Evolutionary conservation across 1,140 invertebrate species (phyloP).

Genomic region (Sycophila sp.): DNA sequence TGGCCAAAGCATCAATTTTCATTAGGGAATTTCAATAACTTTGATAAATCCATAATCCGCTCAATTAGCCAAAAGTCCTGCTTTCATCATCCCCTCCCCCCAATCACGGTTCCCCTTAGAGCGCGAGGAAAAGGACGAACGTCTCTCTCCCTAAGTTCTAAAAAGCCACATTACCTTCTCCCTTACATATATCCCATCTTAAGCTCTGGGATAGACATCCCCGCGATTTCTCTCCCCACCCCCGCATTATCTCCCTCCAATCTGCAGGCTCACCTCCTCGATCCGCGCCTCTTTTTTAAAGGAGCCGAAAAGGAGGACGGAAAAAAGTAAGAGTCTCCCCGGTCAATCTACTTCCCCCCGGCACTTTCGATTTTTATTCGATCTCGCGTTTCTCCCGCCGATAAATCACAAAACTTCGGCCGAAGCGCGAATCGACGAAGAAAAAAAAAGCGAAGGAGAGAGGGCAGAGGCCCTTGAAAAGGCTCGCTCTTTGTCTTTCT

Average conservation of each 20-base stretch:
- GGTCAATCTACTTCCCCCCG: slow-evolving; percentile 22
- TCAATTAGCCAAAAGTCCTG: background rate
- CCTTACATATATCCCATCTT: slow-evolving; percentile 19
- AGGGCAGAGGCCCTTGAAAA: slow-evolving; percentile 25
- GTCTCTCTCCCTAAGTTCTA: slow-evolving; percentile 35
- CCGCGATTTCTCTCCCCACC: background rate
- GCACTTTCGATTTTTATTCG: slow-evolving; percentile 35
- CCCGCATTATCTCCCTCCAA: slow-evolving; percentile 14
- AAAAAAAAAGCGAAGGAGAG: background rate
- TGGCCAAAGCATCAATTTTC: background rate
- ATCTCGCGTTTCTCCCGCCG: slow-evolving; percentile 31
- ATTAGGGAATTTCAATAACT: background rate
- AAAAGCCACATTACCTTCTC: slow-evolving; percentile 35
- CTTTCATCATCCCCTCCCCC: background rate
- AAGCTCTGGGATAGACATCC: slow-evolving; percentile 25
- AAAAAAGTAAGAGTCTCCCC: background rate
- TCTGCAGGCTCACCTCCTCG: background rate
- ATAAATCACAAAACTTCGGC: slow-evolving; percentile 30
- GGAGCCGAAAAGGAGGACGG: background rate
- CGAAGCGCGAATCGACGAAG: background rate
- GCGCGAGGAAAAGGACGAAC: background rate
- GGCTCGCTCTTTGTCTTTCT: slow-evolving; percentile 27
- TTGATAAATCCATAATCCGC: background rate
- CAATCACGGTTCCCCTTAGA: slow-evolving; percentile 51
- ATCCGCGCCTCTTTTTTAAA: background rate